These are phyloP conservation scores for Florisuga fusca DNA, from an alignment of 2,797 vertebrate genomes.

Conservation along the genomic window DNA sequence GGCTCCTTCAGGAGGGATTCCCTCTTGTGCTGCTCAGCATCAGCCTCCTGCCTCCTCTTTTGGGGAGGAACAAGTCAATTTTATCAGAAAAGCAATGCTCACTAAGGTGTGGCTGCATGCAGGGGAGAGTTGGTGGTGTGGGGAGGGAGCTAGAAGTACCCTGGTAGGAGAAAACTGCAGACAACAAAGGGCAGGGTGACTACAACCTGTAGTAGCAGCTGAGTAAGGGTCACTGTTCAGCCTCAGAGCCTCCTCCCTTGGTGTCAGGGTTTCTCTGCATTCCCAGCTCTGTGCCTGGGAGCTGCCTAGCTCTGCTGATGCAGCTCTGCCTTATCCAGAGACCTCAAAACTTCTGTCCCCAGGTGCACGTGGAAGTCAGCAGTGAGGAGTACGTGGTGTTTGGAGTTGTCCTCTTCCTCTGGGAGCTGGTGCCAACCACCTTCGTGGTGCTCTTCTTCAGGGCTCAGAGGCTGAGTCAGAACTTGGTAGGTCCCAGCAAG, in stretches of 20 bases:
- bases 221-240: background rate
- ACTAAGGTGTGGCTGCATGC: background rate
- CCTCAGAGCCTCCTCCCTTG: background rate
- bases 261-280: accelerated
- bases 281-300: background rate
- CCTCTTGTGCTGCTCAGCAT: background rate
- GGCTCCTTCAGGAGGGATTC: background rate
- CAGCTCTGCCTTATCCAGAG: background rate
- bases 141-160: background rate
- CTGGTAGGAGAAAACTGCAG: background rate
- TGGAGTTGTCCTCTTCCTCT: conserved; percentile 92
- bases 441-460: conserved; percentile 93
- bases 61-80: conserved; percentile 7
- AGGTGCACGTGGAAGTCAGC: conserved; percentile 84
- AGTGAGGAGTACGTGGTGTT: conserved; percentile 91
- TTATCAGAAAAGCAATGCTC: conserved; percentile 36
- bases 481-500: conserved; percentile 84
- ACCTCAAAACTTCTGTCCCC: background rate
- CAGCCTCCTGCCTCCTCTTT: background rate
- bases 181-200: background rate
- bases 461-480: conserved; percentile 90
- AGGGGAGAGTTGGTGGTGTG: background rate
- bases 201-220: background rate
- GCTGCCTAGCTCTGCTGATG: background rate
- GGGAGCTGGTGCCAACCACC: conserved; percentile 93